Conservation (phyloP, 2,797 vertebrate species). For the Sebastes taczanowskii region DNA sequence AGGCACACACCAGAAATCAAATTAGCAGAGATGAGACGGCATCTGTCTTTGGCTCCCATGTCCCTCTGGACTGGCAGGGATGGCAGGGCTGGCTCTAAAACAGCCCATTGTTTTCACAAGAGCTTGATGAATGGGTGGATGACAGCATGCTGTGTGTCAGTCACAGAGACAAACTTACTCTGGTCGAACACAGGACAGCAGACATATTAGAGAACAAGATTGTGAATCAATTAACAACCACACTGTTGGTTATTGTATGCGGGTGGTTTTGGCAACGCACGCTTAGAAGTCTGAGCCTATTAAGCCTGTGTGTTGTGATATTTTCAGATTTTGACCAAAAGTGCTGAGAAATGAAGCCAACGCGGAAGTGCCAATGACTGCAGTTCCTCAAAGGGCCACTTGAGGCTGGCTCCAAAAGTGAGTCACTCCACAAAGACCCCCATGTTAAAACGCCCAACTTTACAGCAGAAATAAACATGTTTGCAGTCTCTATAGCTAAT, state of each 20-base stretch:
- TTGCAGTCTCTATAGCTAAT: neutral
- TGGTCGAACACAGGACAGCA: conserved; percentile 45
- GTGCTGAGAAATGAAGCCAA: neutral
- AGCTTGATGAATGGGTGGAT: conserved; percentile 64
- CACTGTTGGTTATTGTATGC: conserved; percentile 12
- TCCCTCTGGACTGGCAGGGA: conserved; percentile 65
- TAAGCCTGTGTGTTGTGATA: neutral
- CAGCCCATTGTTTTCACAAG: conserved; percentile 65
- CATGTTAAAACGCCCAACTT: no score
- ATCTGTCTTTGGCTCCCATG: conserved; percentile 71
- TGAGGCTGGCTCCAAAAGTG: no score
- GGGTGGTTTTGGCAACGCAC: neutral
- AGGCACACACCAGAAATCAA: conserved; percentile 75
- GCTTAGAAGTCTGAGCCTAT: neutral
- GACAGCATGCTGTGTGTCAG: conserved; percentile 55
- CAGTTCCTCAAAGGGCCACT: neutral
- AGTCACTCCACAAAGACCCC: no score
- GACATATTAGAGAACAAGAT: conserved; percentile 53
- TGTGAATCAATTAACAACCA: conserved; percentile 59
- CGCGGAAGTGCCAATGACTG: neutral
- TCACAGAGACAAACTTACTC: conserved; percentile 58
- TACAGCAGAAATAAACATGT: no score
- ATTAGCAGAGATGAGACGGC: conserved; percentile 76
- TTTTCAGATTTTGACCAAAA: neutral
- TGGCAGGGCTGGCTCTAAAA: conserved; percentile 56